These are phyloP conservation scores for Sceloporus undulatus DNA, from an alignment of 2,113 vertebrate genomes.

Conservation along the genomic window DNA sequence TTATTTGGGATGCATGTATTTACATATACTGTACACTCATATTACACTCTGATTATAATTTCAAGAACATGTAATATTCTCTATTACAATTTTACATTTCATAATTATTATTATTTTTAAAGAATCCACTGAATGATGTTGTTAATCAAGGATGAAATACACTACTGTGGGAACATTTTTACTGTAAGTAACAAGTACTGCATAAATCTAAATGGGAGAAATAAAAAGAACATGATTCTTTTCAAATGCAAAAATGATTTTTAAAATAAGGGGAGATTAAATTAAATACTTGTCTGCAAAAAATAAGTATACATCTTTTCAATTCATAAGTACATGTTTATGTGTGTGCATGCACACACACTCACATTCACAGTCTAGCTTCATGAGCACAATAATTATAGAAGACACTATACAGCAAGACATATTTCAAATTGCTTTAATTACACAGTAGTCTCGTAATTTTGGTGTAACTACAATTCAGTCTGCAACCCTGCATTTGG, in stretches of 20 bases:
- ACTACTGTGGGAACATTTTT: too few relatives aligned
- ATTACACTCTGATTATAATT: neutral
- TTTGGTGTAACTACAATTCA: slow-evolving; percentile 7
- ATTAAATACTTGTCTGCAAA: neutral
- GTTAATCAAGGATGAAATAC: too few relatives aligned
- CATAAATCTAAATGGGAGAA: too few relatives aligned
- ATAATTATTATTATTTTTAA: too few relatives aligned
- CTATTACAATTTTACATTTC: neutral
- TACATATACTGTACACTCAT: neutral
- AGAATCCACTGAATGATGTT: too few relatives aligned
- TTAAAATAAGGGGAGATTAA: too few relatives aligned
- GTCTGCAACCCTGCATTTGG: neutral
- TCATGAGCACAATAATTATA: slow-evolving; percentile 10
- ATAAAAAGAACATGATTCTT: too few relatives aligned
- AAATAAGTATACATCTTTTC: neutral
- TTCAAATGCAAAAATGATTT: too few relatives aligned
- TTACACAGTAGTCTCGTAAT: slow-evolving; percentile 19
- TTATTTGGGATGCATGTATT: neutral
- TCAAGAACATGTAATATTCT: neutral
- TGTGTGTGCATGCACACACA: neutral
- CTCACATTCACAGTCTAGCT: neutral
- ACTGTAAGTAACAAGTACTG: too few relatives aligned
- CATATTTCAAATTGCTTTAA: slow-evolving; percentile 29
- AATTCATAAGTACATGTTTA: neutral
- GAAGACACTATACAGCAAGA: slow-evolving; percentile 10